These are phyloP conservation scores for Sipha maydis DNA, from an alignment of 2,888 invertebrate genomes.

Conservation along the genomic window DNA sequence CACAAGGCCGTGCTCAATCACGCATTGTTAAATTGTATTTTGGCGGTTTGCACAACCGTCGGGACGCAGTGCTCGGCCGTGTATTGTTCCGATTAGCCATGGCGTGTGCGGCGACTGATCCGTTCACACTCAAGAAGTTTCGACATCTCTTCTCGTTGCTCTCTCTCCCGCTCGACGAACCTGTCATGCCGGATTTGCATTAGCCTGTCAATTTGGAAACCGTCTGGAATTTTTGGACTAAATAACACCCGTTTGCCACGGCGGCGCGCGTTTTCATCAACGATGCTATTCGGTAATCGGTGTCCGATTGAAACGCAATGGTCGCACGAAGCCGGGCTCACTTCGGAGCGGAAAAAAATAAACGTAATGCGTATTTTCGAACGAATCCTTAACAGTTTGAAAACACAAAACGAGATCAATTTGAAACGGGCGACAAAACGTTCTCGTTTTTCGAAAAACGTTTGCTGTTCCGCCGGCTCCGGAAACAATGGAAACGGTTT, in stretches of 20 bases:
- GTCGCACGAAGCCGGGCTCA: too few species aligned
- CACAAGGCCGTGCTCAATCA: conserved; percentile 55
- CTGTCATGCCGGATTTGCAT: conserved; percentile 55
- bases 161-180: conserved; percentile 15
- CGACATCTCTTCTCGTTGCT: conserved; percentile 25
- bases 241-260: not conserved
- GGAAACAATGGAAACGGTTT: too few species aligned
- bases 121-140: conserved; percentile 26
- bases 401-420: too few species aligned
- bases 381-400: too few species aligned
- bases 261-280: not conserved
- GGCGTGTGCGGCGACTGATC: conserved; percentile 39
- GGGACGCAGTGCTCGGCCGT: not conserved
- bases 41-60: conserved; percentile 41
- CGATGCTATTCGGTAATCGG: not conserved
- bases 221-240: not conserved
- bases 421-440: too few species aligned
- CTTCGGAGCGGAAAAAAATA: too few species aligned
- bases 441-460: too few species aligned
- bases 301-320: not conserved
- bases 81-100: conserved; percentile 44
- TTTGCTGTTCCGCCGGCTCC: too few species aligned
- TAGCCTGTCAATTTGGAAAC: conserved; percentile 37
- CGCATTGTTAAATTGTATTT: conserved; percentile 40
- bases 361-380: too few species aligned